Conservation (phyloP, 1,140 invertebrate genomes). For the Agraylea sexmaculata region DNA sequence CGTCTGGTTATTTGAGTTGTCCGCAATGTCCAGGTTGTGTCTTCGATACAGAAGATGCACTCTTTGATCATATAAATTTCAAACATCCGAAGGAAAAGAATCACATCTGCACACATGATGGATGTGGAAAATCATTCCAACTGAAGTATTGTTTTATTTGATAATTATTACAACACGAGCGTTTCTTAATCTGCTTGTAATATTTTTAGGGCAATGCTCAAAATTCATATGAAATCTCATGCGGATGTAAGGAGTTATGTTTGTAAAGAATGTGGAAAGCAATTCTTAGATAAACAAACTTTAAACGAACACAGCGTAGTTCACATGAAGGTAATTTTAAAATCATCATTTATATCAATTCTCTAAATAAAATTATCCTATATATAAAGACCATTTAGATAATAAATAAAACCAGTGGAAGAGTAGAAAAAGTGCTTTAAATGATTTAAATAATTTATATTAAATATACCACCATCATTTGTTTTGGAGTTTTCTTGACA, state of each 20-base stretch:
- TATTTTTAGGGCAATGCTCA: slow-evolving; percentile 37
- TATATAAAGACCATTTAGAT: no score
- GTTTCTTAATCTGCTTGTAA: no score
- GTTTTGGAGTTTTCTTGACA: slow-evolving; percentile 35
- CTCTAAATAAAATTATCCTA: no score
- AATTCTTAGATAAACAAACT: slow-evolving; percentile 38
- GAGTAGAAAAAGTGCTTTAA: no score
- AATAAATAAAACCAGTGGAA: no score
- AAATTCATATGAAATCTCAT: slow-evolving; percentile 34
- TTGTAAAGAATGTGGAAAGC: slow-evolving; percentile 36
- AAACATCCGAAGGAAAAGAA: slow-evolving; percentile 2
- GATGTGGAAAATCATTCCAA: slow-evolving; percentile 8
- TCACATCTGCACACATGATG: slow-evolving; percentile 6
- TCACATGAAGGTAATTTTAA: slow-evolving; percentile 32
- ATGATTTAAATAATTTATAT: neutral
- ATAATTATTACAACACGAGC: no score
- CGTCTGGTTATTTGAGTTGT: slow-evolving; percentile 2
- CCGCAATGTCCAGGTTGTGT: slow-evolving; percentile 2
- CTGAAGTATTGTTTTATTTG: no score
- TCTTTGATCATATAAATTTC: slow-evolving; percentile 12
- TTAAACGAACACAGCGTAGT: slow-evolving; percentile 39
- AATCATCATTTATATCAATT: no score
- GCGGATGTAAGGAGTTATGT: slow-evolving; percentile 31
- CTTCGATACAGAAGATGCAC: slow-evolving; percentile 5
- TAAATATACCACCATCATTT: neutral